phyloP scores from a whole-genome alignment of 2,797 vertebrate species.

The Trematomus bernacchii region DNA sequence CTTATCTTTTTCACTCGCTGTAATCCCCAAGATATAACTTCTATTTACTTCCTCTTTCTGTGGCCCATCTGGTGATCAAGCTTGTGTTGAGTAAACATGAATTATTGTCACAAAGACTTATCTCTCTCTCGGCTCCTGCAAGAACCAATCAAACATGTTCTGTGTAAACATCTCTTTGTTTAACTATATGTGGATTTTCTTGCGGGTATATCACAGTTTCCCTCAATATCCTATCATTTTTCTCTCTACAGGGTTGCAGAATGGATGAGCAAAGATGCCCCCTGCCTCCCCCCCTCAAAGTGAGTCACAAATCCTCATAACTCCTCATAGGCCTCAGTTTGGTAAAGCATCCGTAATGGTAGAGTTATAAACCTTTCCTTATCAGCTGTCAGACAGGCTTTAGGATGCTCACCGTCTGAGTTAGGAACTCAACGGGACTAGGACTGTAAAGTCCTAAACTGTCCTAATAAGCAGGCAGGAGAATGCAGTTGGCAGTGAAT shows the following conservation, averaged over 20 bases:
- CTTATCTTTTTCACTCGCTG: conserved; percentile 33
- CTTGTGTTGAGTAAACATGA: conserved; percentile 41
- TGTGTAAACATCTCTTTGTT: conserved; percentile 10
- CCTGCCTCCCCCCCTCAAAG: conserved; percentile 80
- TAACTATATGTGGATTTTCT: conserved; percentile 3
- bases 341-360: conserved; percentile 63
- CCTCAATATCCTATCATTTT: conserved; percentile 17
- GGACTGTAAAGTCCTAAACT: conserved; percentile 45
- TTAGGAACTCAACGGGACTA: conserved; percentile 34
- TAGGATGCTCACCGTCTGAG: conserved; percentile 57
- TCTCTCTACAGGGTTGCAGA: conserved; percentile 87
- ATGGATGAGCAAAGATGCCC: conserved; percentile 93
- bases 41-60: conserved; percentile 62
- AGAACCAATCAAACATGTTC: conserved; percentile 13
- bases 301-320: conserved; percentile 71
- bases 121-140: conserved; percentile 11
- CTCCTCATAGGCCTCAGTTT: conserved; percentile 38
- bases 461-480: conserved; percentile 38
- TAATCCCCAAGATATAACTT: conserved; percentile 5
- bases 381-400: conserved; percentile 77
- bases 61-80: conserved; percentile 44
- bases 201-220: conserved; percentile 31
- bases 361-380: conserved; percentile 65
- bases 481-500: conserved; percentile 30
- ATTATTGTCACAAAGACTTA: conserved; percentile 27